A percentile compares a stretch with the other conserved stretches of the same genome.
These are phyloP conservation scores for Drosophila meridiana DNA, from an alignment of 2,888 invertebrate species.

Conservation along the genomic window DNA sequence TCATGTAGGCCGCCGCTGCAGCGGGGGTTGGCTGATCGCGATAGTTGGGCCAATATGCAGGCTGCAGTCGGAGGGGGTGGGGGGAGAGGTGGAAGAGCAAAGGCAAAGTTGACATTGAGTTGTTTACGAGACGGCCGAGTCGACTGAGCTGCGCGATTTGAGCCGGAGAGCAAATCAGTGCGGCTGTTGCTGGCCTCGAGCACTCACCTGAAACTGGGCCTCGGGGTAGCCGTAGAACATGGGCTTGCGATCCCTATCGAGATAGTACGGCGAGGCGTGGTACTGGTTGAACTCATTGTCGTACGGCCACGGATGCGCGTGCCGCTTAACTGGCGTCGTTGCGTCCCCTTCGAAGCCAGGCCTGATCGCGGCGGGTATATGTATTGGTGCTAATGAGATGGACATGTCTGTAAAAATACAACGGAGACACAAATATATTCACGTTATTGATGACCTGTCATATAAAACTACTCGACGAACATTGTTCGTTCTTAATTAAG, in stretches of 20 bases:
- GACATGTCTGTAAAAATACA: slow-evolving; percentile 86
- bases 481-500: slow-evolving; percentile 2
- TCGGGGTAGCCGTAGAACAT: slow-evolving; percentile 85
- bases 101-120: slow-evolving; percentile 54
- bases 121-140: slow-evolving; percentile 55
- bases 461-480: background rate
- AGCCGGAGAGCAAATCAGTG: slow-evolving; percentile 12
- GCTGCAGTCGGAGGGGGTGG: slow-evolving; percentile 51
- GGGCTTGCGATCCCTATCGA: slow-evolving; percentile 85
- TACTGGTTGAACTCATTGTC: slow-evolving; percentile 85
- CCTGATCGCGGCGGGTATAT: slow-evolving; percentile 96
- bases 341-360: slow-evolving; percentile 86
- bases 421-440: background rate
- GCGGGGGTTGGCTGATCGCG: slow-evolving; percentile 84
- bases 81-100: slow-evolving; percentile 8
- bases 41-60: slow-evolving; percentile 84
- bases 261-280: slow-evolving; percentile 84
- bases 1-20: slow-evolving; percentile 83
- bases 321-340: slow-evolving; percentile 85
- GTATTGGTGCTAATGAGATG: slow-evolving; percentile 89
- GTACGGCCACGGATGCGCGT: slow-evolving; percentile 85
- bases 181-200: slow-evolving; percentile 26
- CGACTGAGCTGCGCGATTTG: slow-evolving; percentile 17
- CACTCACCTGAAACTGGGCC: slow-evolving; percentile 85
- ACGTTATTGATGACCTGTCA: slow-evolving; percentile 18